Evolutionary conservation across 2,113 vertebrate genomes (phyloP).

Genomic region (Apaloderma vittatum): DNA sequence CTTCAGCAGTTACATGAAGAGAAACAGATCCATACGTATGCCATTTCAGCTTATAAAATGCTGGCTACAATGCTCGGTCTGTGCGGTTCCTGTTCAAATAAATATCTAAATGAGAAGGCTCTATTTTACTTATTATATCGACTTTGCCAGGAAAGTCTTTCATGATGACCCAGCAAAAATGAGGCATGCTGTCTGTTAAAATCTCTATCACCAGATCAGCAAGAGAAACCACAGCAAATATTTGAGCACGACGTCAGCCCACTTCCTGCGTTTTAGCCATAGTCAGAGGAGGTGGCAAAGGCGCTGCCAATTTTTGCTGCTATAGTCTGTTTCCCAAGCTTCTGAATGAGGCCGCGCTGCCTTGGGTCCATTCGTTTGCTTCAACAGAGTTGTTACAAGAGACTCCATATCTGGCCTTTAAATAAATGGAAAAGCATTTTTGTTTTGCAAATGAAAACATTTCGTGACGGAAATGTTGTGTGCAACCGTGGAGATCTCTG

Average conservation of each 20-base stretch:
- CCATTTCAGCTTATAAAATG: conserved; percentile 5
- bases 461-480: not conserved
- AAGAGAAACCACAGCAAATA: conserved; percentile 55
- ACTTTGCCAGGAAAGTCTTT: not conserved
- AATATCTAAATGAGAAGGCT: not conserved
- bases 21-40: not conserved
- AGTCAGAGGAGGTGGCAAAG: not conserved
- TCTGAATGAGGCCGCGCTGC: not conserved
- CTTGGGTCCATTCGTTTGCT: not conserved
- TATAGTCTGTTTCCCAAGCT: not conserved
- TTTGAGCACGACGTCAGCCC: not conserved
- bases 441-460: not conserved
- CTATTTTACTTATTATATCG: not conserved
- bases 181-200: conserved; percentile 10
- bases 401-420: not conserved
- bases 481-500: not conserved
- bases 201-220: not conserved
- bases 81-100: not conserved
- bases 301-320: not conserved
- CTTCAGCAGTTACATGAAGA: not conserved
- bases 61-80: accelerated
- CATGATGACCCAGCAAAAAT: not conserved
- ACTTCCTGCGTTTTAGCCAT: not conserved
- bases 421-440: not conserved
- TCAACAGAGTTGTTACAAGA: not conserved